These are phyloP conservation scores for Baronia brevicornis DNA, from an alignment of 2,888 invertebrate species.

Conservation along the genomic window DNA sequence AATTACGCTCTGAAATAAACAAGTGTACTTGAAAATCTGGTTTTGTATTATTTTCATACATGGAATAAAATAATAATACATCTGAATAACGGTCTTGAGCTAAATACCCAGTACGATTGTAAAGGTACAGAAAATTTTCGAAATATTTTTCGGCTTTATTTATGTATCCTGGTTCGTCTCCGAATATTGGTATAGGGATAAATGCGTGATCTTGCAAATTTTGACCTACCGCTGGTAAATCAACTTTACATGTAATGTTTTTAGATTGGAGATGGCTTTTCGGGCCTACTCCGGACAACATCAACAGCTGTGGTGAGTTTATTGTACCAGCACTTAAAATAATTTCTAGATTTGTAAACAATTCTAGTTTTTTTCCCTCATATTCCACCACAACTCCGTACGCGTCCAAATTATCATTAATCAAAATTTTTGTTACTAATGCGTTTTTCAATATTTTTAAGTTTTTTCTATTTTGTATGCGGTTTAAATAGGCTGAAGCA, in stretches of 20 bases:
- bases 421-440: slow-evolving; percentile 61
- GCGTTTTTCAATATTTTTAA: slow-evolving; percentile 58
- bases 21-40: slow-evolving; percentile 44
- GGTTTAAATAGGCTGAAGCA: slow-evolving; percentile 59
- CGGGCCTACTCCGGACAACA: slow-evolving; percentile 71
- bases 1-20: slow-evolving; percentile 37
- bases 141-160: slow-evolving; percentile 30
- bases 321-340: slow-evolving; percentile 64
- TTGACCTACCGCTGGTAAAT: slow-evolving; percentile 63
- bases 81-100: slow-evolving; percentile 71
- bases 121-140: slow-evolving; percentile 60
- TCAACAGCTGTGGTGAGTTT: slow-evolving; percentile 65
- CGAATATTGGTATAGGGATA: slow-evolving; percentile 47
- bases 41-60: slow-evolving; percentile 31
- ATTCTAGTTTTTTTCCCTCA: slow-evolving; percentile 21
- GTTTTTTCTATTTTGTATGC: slow-evolving; percentile 34
- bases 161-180: slow-evolving; percentile 31
- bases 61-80: slow-evolving; percentile 40
- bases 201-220: slow-evolving; percentile 72
- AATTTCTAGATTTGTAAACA: slow-evolving; percentile 50
- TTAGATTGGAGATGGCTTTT: slow-evolving; percentile 41
- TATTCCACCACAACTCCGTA: slow-evolving; percentile 51
- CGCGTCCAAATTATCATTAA: slow-evolving; percentile 49
- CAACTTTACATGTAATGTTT: slow-evolving; percentile 42
- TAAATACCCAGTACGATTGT: slow-evolving; percentile 64